Base-by-base conservation (phyloP, 2,888 invertebrate genomes). In the Ophioninae sp. region DNA sequence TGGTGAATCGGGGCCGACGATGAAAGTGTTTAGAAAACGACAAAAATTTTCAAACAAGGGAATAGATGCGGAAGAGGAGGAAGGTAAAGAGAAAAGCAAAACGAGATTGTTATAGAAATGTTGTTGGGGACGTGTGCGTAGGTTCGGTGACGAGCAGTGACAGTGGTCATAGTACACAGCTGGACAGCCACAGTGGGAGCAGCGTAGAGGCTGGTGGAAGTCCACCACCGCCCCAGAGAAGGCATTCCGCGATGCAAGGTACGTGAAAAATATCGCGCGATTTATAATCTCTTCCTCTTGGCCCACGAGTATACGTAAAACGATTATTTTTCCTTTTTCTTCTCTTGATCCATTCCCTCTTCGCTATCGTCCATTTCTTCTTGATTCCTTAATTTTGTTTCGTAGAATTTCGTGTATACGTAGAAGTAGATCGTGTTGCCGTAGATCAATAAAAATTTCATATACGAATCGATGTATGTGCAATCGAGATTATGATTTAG, bases 131-230 rank as follows among this genome's bases (percentile, higher is more conserved):
- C 89, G 89, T 92, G 90, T 93, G 91, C 88, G 91, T 93, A 93
- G 97, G 97, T 93, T 97, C 98, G 89, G 97, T 97, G 91, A 97
- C 98, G 89, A 98, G 98, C 90, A 98, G 97, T 93, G 98, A 97
- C 94, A 97, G 97, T 91, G 97, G 97, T 90, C 97, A 97, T 94
- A 97, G 97, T 89, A 97, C 97, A 80, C 96, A 96, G 91, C 93
- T 94, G 88, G 95, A 95, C 92, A 94, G 94, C 89, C 94, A 95
- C 91, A 95, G 95, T 89, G 95, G 94, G 89, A 94, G 95, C 93
- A 95, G 95, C 86, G 94, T 93, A 82, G 93, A 93, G 87, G 93
- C 94, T 80, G 93, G 93, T 88, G 93, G 93, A 87, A 93, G 93
- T 89, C 93, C 94, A 86, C 94, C 94, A 78, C 93, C 93, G 88